Base-by-base conservation (phyloP, 2,888 invertebrate genomes). In the Thalpophila matura region DNA sequence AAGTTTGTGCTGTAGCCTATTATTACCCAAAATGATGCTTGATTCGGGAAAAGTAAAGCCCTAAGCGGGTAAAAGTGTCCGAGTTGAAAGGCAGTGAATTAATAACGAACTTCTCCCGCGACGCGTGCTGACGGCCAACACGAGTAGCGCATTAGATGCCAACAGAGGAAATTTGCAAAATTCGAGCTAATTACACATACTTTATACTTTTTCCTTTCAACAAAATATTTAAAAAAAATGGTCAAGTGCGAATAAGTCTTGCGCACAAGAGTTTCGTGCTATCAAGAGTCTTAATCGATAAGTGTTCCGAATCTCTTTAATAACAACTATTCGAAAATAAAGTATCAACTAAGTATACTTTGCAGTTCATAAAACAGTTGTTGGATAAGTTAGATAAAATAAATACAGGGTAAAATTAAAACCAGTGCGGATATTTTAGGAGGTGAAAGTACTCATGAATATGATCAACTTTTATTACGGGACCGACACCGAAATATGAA, bases 91-190 rank as follows among this genome's bases (percentile, higher is more conserved):
- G 87, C 86, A 86, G 86, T 94, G 94, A 95, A 94, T 95, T 92
- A 93, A 91, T 93, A 95, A 94, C 88, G 91, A 93, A 92, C 88
- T 93, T 91, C 91, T 88, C 89, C 91, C 91, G 92, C 93, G 93
- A 93, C 91, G 91, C 93, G 90, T 92, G 93, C 91, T 94, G 94
- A 95, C 95, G 93, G 93, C 92, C 91, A 87, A 95, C 95, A 95
- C 89, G 94, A 91, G 93, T 94, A 91, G 89, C 91, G 94, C 95
- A 95, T 95, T 95, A 94, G 91, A 90, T 86, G 87, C 84, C 82
- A 88, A 89, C 86, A 85, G 83, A 79, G 81, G 85, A 90, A 86
- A 87, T 87, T 89, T 85, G 76, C 83, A 85, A 91, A 92, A 89
- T 85, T 83, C 67, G 60, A 69, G 75, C 84, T 92, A 92, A 91